Conservation (phyloP, 2,797 vertebrate species). For the Nyctalus aviator region DNA sequence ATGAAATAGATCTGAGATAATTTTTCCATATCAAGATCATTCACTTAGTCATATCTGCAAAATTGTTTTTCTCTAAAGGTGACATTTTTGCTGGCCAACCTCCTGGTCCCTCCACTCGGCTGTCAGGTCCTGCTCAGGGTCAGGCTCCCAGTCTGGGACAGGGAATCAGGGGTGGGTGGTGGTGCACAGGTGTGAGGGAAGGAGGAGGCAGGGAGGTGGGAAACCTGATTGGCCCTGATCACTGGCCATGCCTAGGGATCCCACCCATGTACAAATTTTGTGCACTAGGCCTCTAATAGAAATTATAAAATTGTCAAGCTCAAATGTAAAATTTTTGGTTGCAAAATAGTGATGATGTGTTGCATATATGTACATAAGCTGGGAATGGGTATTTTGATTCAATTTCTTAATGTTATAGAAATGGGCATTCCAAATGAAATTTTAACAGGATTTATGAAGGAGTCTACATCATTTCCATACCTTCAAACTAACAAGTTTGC, state of each 20-base stretch:
- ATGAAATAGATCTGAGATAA: not conserved
- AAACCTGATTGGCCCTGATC: too few relatives aligned
- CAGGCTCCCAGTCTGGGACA: too few relatives aligned
- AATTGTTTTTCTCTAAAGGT: not conserved
- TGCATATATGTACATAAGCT: not conserved
- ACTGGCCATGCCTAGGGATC: too few relatives aligned
- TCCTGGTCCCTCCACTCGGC: too few relatives aligned
- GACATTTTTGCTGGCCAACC: not conserved
- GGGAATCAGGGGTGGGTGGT: too few relatives aligned
- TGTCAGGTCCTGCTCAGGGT: too few relatives aligned
- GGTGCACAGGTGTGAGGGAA: too few relatives aligned
- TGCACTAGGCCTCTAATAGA: too few relatives aligned
- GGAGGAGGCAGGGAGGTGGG: too few relatives aligned
- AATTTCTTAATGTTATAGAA: not conserved
- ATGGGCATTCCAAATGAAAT: not conserved
- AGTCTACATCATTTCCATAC: not conserved
- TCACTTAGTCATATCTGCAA: not conserved
- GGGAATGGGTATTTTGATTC: not conserved
- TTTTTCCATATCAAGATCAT: not conserved
- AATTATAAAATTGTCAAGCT: too few relatives aligned
- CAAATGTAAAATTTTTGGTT: not conserved
- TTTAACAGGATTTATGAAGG: not conserved
- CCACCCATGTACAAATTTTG: too few relatives aligned
- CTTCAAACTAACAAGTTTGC: not conserved
- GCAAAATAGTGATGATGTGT: not conserved